These are phyloP conservation scores for Thamnophis elegans DNA, from an alignment of 2,797 vertebrate species.

Conservation along the genomic window DNA sequence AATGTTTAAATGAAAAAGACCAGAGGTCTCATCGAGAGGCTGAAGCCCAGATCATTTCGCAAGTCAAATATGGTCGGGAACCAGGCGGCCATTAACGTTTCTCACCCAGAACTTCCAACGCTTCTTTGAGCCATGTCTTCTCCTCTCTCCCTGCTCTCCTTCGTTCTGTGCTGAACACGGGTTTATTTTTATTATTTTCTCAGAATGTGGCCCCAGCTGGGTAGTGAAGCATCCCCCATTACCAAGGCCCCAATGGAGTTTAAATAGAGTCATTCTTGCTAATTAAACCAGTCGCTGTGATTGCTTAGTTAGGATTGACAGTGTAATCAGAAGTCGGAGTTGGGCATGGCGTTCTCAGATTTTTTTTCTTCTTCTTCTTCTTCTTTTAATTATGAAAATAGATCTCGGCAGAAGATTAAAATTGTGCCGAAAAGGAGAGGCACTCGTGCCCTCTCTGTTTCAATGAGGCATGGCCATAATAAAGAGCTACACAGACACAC, in stretches of 20 bases:
- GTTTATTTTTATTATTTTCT: conserved; percentile 23
- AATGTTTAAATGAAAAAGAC: neutral
- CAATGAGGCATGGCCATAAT: neutral
- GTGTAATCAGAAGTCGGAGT: neutral
- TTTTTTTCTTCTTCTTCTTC: neutral
- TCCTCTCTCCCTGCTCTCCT: neutral
- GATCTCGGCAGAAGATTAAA: neutral
- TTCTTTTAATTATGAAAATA: neutral
- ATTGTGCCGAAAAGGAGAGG: too few species aligned
- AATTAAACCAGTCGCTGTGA: conserved; percentile 5
- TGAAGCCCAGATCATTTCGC: neutral
- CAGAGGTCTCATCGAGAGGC: neutral
- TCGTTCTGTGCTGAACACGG: neutral
- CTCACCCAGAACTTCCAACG: neutral
- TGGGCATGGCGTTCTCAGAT: neutral
- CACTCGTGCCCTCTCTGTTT: neutral
- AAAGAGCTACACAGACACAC: neutral
- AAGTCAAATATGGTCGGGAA: neutral
- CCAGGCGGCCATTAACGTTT: neutral
- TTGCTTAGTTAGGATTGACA: neutral
- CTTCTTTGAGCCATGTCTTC: neutral
- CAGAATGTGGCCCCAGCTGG: neutral
- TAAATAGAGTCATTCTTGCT: conserved; percentile 11
- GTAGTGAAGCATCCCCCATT: neutral
- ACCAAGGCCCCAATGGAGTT: neutral